Conservation (phyloP, 1,140 invertebrate species). For the Heliconius nattereri region DNA sequence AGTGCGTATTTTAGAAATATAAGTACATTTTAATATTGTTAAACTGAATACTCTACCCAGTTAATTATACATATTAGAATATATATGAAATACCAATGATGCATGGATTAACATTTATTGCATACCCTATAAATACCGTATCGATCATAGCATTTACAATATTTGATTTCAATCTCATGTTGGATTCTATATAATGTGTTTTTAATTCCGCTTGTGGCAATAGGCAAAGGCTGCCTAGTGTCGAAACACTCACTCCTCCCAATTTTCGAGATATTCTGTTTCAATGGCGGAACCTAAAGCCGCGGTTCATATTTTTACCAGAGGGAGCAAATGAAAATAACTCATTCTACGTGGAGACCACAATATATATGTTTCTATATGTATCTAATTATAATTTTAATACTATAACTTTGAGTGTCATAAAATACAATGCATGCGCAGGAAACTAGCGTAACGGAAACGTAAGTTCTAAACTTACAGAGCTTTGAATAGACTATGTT, state of each 20-base stretch:
- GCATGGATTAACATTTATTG: background rate
- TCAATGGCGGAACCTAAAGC: too few relatives aligned
- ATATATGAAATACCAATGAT: background rate
- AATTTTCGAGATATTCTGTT: too few relatives aligned
- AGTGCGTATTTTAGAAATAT: background rate
- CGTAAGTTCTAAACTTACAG: background rate
- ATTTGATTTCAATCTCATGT: too few relatives aligned
- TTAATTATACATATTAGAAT: background rate
- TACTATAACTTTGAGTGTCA: background rate
- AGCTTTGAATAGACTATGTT: background rate
- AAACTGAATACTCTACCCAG: background rate
- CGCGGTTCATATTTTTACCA: too few relatives aligned
- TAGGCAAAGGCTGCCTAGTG: too few relatives aligned
- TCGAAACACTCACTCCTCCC: too few relatives aligned
- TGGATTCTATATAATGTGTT: too few relatives aligned
- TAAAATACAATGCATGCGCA: background rate
- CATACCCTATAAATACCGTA: constrained; percentile 1
- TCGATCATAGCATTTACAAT: background rate
- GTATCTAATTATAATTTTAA: background rate
- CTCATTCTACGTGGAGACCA: too few relatives aligned
- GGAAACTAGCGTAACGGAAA: background rate
- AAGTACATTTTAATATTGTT: too few relatives aligned
- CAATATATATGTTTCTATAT: background rate
- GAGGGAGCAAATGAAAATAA: too few relatives aligned
- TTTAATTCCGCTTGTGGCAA: too few relatives aligned